Conservation (phyloP, 35 echinoderm and acorn worm genomes). For the Lytechinus variegatus region DNA sequence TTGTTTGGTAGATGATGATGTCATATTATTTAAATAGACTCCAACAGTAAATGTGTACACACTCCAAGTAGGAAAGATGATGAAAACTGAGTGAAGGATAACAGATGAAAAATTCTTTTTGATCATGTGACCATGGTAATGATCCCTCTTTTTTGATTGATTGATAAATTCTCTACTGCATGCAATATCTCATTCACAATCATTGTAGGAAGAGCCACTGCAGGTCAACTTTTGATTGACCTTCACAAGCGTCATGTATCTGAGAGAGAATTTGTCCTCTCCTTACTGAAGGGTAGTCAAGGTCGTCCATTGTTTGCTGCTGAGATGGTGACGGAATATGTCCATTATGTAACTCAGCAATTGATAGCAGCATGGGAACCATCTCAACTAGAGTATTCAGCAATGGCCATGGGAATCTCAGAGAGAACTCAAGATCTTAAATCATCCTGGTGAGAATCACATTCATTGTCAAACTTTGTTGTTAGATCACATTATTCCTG, state of each 20-base stretch:
- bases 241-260: slow-evolving; percentile 76
- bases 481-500: too few relatives aligned
- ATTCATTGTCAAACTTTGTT: too few relatives aligned
- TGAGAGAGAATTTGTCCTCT: slow-evolving; percentile 81
- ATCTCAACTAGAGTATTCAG: slow-evolving; percentile 76
- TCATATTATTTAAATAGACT: too few relatives aligned
- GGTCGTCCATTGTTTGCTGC: slow-evolving; percentile 73
- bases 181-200: neutral
- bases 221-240: slow-evolving; percentile 83
- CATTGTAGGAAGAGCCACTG: slow-evolving; percentile 63
- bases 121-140: too few relatives aligned
- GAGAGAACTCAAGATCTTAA: slow-evolving; percentile 92
- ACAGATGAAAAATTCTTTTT: too few relatives aligned
- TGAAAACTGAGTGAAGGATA: too few relatives aligned
- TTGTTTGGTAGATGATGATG: too few relatives aligned
- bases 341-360: slow-evolving; percentile 63
- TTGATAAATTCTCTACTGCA: neutral
- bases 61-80: too few relatives aligned
- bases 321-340: slow-evolving; percentile 97
- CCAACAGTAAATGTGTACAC: too few relatives aligned
- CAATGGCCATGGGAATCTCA: slow-evolving; percentile 81
- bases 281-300: slow-evolving; percentile 69
- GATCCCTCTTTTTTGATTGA: neutral
- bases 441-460: slow-evolving; percentile 65
- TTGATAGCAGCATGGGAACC: slow-evolving; percentile 59